A percentile compares a stretch with the other conserved stretches of the same genome.
These are phyloP conservation scores for Eidolon dupreanum DNA, from an alignment of 2,797 vertebrate genomes.

Conservation along the genomic window DNA sequence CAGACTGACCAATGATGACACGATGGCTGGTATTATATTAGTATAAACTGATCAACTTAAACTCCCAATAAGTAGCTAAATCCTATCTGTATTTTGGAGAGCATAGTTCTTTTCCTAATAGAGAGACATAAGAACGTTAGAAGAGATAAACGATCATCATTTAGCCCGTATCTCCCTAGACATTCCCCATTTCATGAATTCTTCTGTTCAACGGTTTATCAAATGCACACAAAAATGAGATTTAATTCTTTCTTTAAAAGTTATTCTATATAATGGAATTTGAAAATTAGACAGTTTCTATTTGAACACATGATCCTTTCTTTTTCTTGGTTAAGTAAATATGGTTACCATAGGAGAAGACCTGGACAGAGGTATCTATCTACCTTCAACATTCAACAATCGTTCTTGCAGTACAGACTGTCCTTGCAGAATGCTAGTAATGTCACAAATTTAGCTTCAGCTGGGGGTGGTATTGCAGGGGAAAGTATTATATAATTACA, in stretches of 20 bases:
- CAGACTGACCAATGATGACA: neutral
- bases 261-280: neutral
- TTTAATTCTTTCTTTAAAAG: neutral
- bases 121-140: neutral
- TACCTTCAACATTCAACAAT: neutral
- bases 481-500: slow-evolving; percentile 77
- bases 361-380: neutral
- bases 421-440: slow-evolving; percentile 53
- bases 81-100: neutral
- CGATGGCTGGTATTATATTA: neutral
- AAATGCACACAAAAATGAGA: neutral
- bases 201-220: neutral
- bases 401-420: neutral
- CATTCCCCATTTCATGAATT: neutral
- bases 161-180: neutral
- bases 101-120: neutral
- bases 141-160: neutral
- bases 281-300: neutral
- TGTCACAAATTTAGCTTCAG: slow-evolving; percentile 73
- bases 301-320: neutral
- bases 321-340: neutral
- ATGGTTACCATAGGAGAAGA: neutral
- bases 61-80: neutral
- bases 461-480: slow-evolving; percentile 72
- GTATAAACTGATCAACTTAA: neutral